phyloP scores from a whole-genome alignment of 2,797 vertebrate species.

The Ibycter americanus region DNA sequence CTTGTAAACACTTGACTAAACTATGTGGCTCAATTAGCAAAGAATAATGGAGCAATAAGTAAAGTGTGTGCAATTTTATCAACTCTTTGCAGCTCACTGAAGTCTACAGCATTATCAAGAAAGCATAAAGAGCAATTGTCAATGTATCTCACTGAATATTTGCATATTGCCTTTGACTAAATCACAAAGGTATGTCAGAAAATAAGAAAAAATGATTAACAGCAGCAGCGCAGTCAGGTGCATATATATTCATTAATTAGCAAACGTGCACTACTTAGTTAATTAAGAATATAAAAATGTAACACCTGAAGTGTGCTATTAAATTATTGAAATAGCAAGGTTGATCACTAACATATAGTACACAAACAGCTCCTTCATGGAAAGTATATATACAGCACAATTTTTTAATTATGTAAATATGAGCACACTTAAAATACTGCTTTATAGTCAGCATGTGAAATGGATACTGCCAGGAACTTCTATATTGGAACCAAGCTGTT shows the following conservation, averaged over 20 bases:
- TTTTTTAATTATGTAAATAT: neutral
- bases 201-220: neutral
- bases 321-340: constrained; percentile 34
- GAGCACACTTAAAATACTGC: neutral
- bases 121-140: constrained; percentile 30
- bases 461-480: neutral
- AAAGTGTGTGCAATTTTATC: constrained; percentile 59
- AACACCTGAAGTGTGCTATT: constrained; percentile 32
- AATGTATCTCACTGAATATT: neutral
- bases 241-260: constrained; percentile 25
- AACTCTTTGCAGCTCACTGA: constrained; percentile 11
- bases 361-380: constrained; percentile 20
- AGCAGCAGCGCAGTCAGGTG: neutral
- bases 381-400: neutral
- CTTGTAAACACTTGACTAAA: constrained; percentile 64
- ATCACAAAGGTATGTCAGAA: neutral
- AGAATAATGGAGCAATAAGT: constrained; percentile 67
- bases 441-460: neutral
- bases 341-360: neutral
- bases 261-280: neutral
- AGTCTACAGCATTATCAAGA: neutral
- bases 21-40: constrained; percentile 58
- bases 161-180: neutral
- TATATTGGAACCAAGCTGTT: neutral
- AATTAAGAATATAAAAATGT: constrained; percentile 47